These are phyloP conservation scores for Muntiacus reevesi DNA, from an alignment of 2,113 vertebrate species.

Conservation along the genomic window DNA sequence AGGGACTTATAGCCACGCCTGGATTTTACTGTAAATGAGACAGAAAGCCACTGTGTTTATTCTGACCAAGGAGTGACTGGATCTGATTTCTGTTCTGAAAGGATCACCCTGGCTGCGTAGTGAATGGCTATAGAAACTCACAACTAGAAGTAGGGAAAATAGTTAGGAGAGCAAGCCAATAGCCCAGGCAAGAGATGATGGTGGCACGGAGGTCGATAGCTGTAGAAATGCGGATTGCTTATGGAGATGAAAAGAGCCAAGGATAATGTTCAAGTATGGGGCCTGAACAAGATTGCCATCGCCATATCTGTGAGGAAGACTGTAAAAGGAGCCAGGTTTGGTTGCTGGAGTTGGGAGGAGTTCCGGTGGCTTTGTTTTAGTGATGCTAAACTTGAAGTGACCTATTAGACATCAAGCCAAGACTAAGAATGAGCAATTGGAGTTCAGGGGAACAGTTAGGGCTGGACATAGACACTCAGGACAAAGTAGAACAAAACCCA, in stretches of 20 bases:
- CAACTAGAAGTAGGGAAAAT: background rate
- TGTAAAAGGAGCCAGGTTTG: background rate
- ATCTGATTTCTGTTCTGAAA: background rate
- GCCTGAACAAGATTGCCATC: background rate
- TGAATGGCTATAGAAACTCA: background rate
- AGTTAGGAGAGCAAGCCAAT: background rate
- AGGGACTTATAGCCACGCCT: rapidly evolving
- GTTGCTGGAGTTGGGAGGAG: background rate
- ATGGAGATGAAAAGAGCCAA: background rate
- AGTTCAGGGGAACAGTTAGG: background rate
- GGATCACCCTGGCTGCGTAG: background rate
- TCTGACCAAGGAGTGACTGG: background rate
- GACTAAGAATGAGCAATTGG: background rate
- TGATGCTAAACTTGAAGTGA: background rate
- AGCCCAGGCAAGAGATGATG: background rate
- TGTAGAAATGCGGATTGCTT: background rate
- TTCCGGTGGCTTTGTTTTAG: background rate
- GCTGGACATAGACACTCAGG: background rate
- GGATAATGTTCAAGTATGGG: background rate
- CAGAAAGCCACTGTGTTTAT: background rate
- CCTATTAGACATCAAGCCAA: background rate
- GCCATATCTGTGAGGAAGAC: background rate
- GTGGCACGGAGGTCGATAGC: background rate
- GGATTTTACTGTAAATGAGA: background rate
- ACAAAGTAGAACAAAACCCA: background rate